Base-by-base conservation (phyloP, 2,888 invertebrate genomes). In the Podotricha telesiphe region DNA sequence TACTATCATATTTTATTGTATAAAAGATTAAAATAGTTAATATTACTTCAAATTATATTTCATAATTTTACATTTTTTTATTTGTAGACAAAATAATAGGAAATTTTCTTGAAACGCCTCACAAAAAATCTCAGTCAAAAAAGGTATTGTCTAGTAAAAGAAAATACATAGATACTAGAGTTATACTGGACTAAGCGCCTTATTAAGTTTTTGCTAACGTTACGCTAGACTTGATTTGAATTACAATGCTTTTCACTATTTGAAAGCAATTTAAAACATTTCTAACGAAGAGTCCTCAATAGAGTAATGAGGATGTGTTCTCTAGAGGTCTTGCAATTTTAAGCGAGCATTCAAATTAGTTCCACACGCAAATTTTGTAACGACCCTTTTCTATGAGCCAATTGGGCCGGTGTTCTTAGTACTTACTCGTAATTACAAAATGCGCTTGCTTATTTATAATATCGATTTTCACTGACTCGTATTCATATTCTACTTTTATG, bases 401-500 rank as follows among this genome's bases (percentile, higher is more conserved):
- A 10, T 48, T 20, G 20, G 10, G 5, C 28, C 5, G 1, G 4
- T 5, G 55, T 55, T 17, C 34, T 17, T 6, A 55, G 15, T 55
- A 34, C 34, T 34, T 55, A 34, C 34, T 34, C 10, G 17, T 34
- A 34, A 59, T 59, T 28, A n/a, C 10, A 45, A 22, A 22, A 34
- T 17, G 28, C 11, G 17, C 17, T 17, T 1, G 17, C 11, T 17
- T 0, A 34, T 37, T 17, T 55, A 11, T 34, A 55, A 34, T 34
- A 17, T 34, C 17, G 34, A 11, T 6, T 53, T 51, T 34, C n/a
- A 13, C 22, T 22, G 13, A 10, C 5, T 34, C 28, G 28, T 28
- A 28, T 6, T 48, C 20, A 58, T 45, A 59, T 22, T 45, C 55
- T 50, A 80, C 84, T 82, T 88, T 86, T 84, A 81, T 77, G 79